These are phyloP conservation scores for Glyphotaelius pellucidus DNA, from an alignment of 2,888 invertebrate species.

Conservation along the genomic window DNA sequence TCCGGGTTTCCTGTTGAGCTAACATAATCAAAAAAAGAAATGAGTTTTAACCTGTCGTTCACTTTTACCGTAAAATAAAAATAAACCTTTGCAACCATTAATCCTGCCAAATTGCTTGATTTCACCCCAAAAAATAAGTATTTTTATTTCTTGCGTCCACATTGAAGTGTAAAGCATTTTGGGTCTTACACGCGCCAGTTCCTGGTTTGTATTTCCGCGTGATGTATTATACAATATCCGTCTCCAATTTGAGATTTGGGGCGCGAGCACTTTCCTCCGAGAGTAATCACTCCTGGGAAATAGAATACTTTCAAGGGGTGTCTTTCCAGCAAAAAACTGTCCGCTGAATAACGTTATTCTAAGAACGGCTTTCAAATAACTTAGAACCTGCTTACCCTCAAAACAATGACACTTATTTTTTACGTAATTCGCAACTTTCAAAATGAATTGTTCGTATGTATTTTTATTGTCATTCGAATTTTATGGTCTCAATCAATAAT, in stretches of 20 bases:
- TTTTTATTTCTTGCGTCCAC: background rate
- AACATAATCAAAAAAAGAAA: background rate
- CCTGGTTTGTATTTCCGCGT: constrained; percentile 25
- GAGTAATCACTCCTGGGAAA: constrained; percentile 41
- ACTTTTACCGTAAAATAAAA: background rate
- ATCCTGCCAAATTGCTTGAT: background rate
- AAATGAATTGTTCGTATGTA: too few species aligned
- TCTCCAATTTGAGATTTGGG: constrained; percentile 48
- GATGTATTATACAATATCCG: constrained; percentile 42
- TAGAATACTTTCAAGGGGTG: constrained; percentile 31
- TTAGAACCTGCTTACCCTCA: background rate
- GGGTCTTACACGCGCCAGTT: background rate
- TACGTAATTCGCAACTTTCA: background rate
- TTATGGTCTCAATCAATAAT: too few species aligned
- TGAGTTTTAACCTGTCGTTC: background rate
- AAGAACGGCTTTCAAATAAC: background rate
- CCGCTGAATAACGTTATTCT: background rate
- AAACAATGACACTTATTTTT: background rate
- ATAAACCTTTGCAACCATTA: background rate
- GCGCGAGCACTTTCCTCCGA: constrained; percentile 30
- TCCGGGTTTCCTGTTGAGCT: too few species aligned
- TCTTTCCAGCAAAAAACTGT: background rate
- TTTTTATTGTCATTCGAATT: too few species aligned
- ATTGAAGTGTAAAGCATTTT: background rate
- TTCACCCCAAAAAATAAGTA: background rate